Evolutionary conservation across 2,797 vertebrate genomes (phyloP).

Genomic region (Gymnodraco acuticeps): DNA sequence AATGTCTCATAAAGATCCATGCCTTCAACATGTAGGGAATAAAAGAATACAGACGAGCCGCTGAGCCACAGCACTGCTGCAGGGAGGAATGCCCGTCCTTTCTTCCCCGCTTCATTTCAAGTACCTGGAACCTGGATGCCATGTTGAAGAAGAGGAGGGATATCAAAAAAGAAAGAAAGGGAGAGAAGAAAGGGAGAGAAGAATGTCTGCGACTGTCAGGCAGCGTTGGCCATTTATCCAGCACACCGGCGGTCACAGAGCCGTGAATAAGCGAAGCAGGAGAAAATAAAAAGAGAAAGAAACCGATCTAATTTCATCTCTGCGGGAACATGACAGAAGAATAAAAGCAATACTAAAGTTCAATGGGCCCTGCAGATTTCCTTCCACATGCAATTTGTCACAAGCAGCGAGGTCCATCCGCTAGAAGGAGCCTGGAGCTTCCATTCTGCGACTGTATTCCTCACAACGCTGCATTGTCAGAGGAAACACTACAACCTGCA

Average conservation of each 20-base stretch:
- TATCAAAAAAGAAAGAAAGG: conserved; percentile 8
- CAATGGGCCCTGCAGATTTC: conserved; percentile 80
- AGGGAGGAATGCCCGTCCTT: conserved; percentile 42
- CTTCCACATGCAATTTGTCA: conserved; percentile 83
- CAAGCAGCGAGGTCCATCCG: conserved; percentile 72
- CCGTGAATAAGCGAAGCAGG: conserved; percentile 69
- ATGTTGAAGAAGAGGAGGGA: not conserved
- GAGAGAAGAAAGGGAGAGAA: conserved; percentile 49
- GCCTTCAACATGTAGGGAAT: conserved; percentile 48
- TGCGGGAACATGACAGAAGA: conserved; percentile 80
- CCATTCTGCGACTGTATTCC: conserved; percentile 23
- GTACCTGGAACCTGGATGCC: conserved; percentile 51
- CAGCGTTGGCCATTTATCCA: conserved; percentile 71
- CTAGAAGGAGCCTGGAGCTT: conserved; percentile 49
- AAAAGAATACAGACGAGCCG: conserved; percentile 38
- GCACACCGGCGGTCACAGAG: conserved; percentile 59
- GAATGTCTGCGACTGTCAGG: conserved; percentile 64
- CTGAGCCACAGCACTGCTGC: conserved; percentile 35
- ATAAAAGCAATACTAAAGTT: conserved; percentile 84
- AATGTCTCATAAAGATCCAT: conserved; percentile 48
- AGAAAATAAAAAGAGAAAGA: conserved; percentile 29
- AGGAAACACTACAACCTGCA: conserved; percentile 12
- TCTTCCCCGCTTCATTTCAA: conserved; percentile 51
- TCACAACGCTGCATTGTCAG: conserved; percentile 37
- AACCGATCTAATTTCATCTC: conserved; percentile 80